Evolutionary conservation across 2,797 vertebrate species (phyloP).

Genomic region (Nasua narica): DNA sequence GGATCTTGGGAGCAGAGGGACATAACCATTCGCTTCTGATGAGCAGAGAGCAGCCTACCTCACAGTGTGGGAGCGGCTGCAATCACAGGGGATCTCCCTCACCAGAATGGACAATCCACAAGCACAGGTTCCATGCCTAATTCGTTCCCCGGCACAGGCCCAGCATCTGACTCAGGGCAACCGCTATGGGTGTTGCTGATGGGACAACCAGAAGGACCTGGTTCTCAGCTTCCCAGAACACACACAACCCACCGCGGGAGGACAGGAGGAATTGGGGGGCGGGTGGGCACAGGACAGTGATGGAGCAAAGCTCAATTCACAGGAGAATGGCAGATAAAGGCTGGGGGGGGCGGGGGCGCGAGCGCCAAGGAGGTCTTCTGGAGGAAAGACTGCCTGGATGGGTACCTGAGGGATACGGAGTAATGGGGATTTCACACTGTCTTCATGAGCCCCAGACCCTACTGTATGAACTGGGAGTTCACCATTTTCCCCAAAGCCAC

Average conservation of each 20-base stretch:
- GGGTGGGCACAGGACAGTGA: too few species aligned
- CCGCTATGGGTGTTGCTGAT: background rate
- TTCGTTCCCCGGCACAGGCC: background rate
- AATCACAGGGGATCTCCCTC: too few species aligned
- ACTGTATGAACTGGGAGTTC: background rate
- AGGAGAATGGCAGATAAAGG: background rate
- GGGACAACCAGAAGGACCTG: background rate
- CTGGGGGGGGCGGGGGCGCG: accelerated
- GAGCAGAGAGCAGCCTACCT: background rate
- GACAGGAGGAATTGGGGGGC: background rate
- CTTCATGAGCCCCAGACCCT: background rate
- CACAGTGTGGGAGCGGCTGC: background rate
- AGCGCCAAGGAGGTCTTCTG: background rate
- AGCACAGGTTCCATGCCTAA: background rate
- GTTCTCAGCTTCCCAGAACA: background rate
- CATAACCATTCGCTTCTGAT: background rate
- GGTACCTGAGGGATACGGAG: background rate
- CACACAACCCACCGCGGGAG: background rate
- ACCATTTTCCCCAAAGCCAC: background rate
- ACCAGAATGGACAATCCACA: background rate
- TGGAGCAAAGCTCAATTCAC: background rate
- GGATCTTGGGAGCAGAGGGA: background rate
- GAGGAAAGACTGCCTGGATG: background rate
- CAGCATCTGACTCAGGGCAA: background rate
- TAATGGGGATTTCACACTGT: background rate